phyloP scores from a whole-genome alignment of 2,113 vertebrate genomes.

The Nematolebias whitei region DNA sequence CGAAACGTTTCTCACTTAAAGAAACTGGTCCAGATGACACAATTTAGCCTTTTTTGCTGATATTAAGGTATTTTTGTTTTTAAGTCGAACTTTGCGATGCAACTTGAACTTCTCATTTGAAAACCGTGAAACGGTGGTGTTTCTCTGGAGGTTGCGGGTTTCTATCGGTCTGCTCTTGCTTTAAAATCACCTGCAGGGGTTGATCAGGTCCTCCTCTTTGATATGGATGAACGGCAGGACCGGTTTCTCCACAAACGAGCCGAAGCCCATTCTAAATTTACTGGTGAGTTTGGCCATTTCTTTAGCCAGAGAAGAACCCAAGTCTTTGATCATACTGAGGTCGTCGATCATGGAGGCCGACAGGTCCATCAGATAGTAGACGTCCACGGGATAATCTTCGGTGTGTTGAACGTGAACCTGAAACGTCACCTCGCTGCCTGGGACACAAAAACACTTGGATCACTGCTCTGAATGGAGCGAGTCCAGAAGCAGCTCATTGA shows the following conservation, averaged over 20 bases:
- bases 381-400: constrained; percentile 94
- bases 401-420: constrained; percentile 91
- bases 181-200: constrained; percentile 90
- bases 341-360: constrained; percentile 96
- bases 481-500: background rate
- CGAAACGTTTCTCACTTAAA: too few relatives aligned
- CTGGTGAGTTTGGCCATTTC: constrained; percentile 95
- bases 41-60: too few relatives aligned
- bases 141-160: too few relatives aligned
- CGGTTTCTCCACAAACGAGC: constrained; percentile 98
- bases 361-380: constrained; percentile 99
- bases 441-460: constrained; percentile 17
- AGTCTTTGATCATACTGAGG: constrained; percentile 88
- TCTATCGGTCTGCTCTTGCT: background rate
- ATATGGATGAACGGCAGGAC: constrained; percentile 93
- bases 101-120: too few relatives aligned
- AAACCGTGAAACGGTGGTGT: too few relatives aligned
- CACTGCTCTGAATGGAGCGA: background rate
- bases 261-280: constrained; percentile 96
- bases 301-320: constrained; percentile 91
- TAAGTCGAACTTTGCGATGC: too few relatives aligned
- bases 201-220: constrained; percentile 83
- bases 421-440: constrained; percentile 87
- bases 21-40: too few relatives aligned
- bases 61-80: too few relatives aligned